Percentiles rank a stretch among this genome's conserved stretches.
Conservation (phyloP, 2,113 vertebrate species). For the Pogonocichla stellata region DNA sequence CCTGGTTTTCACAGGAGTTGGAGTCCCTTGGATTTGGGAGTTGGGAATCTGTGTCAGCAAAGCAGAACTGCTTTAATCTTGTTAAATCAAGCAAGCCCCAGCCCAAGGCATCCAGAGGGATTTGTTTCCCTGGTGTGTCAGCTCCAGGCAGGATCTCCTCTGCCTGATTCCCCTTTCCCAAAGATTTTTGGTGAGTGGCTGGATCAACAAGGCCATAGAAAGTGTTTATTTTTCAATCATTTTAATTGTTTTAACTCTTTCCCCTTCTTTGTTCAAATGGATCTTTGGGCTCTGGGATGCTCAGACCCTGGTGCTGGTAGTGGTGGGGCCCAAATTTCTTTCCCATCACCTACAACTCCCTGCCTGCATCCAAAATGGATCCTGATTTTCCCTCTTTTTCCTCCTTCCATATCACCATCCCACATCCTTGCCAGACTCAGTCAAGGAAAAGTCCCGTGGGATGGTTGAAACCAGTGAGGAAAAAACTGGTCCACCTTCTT, state of each 20-base stretch:
- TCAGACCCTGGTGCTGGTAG: background rate
- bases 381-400: background rate
- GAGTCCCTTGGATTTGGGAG: background rate
- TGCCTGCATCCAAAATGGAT: background rate
- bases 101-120: background rate
- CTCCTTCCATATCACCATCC: background rate
- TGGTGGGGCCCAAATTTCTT: fast-evolving
- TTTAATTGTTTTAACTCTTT: background rate
- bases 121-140: background rate
- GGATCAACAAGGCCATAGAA: fast-evolving
- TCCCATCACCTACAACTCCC: background rate
- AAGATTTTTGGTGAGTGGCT: background rate
- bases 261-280: background rate
- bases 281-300: background rate
- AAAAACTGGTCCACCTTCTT: background rate
- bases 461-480: background rate
- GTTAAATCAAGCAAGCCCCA: background rate
- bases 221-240: fast-evolving
- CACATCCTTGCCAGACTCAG: background rate
- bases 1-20: background rate
- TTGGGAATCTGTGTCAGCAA: background rate
- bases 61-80: background rate
- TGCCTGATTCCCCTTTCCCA: background rate
- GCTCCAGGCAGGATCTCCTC: background rate
- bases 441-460: background rate